A percentile compares a stretch with the other conserved stretches of the same genome.
Conservation (phyloP, 2,113 vertebrate species). For the Apodemus sylvaticus region DNA sequence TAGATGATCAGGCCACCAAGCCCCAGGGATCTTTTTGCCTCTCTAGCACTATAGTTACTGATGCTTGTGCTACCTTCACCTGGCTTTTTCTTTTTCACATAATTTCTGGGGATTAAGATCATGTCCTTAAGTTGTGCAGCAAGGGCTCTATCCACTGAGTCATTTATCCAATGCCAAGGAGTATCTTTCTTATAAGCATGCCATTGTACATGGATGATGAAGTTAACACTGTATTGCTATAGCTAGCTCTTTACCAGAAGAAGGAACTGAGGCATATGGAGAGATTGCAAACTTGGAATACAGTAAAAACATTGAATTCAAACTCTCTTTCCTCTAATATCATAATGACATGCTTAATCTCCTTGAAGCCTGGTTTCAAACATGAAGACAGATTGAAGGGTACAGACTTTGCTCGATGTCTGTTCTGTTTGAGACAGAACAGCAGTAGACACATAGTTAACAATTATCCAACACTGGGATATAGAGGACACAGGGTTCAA, state of each 20-base stretch:
- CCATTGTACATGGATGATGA: not conserved
- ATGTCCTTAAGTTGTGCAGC: too few species aligned
- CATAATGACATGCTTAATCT: not conserved
- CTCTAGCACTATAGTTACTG: not conserved
- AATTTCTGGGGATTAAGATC: not conserved
- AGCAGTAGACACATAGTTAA: not conserved
- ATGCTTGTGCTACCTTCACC: too few species aligned
- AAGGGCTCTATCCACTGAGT: not conserved
- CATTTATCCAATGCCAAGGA: not conserved
- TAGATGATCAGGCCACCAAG: not conserved
- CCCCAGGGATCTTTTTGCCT: not conserved
- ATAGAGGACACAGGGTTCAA: not conserved
- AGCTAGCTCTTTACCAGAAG: not conserved
- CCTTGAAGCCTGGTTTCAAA: not conserved
- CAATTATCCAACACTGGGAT: not conserved
- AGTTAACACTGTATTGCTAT: not conserved
- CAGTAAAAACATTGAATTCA: not conserved
- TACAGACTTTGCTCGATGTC: not conserved
- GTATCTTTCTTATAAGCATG: not conserved
- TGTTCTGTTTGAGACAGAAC: not conserved
- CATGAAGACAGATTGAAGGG: not conserved
- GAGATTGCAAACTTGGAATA: not conserved
- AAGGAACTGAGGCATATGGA: not conserved
- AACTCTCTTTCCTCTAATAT: slow-evolving; percentile 17
- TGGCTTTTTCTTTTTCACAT: not conserved